Percentiles rank a stretch among this genome's conserved stretches.
These are phyloP conservation scores for Autographa pulchrina DNA, from an alignment of 2,888 invertebrate genomes.

Conservation along the genomic window DNA sequence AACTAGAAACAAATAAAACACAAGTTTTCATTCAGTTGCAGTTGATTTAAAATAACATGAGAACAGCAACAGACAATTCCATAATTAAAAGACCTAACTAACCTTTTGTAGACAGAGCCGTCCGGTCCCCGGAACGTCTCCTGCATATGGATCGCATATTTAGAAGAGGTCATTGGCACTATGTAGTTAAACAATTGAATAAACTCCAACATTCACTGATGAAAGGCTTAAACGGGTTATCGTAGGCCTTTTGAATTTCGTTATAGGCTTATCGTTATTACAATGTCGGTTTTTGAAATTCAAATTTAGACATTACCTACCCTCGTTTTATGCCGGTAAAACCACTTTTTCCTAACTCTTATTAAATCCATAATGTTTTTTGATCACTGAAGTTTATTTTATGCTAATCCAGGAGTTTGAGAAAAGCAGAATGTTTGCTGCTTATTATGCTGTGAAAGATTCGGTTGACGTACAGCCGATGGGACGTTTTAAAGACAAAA, in stretches of 20 bases:
- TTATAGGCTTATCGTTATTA: conserved; percentile 41
- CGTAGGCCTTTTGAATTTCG: conserved; percentile 36
- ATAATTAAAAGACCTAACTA: conserved; percentile 43
- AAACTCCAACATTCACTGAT: conserved; percentile 37
- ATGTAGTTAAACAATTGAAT: conserved; percentile 60
- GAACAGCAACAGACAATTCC: conserved; percentile 14
- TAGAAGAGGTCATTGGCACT: conserved; percentile 56
- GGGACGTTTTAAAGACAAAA: conserved; percentile 29
- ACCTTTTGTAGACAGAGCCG: conserved; percentile 56
- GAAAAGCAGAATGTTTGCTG: conserved; percentile 38
- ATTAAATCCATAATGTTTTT: conserved; percentile 33
- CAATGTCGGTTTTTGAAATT: conserved; percentile 43
- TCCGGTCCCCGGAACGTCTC: conserved; percentile 48
- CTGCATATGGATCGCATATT: conserved; percentile 68
- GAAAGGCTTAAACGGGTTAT: conserved; percentile 39
- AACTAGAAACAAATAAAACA: background rate
- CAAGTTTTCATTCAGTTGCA: background rate
- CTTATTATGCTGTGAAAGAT: conserved; percentile 56
- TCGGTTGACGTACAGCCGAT: conserved; percentile 28
- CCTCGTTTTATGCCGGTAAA: conserved; percentile 25
- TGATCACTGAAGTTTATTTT: conserved; percentile 42
- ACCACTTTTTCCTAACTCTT: conserved; percentile 36
- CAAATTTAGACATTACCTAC: conserved; percentile 32
- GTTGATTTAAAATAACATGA: background rate
- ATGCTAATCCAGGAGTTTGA: conserved; percentile 36